phyloP scores from a whole-genome alignment of 2,113 vertebrate species.

The Rhynchomys soricoides region DNA sequence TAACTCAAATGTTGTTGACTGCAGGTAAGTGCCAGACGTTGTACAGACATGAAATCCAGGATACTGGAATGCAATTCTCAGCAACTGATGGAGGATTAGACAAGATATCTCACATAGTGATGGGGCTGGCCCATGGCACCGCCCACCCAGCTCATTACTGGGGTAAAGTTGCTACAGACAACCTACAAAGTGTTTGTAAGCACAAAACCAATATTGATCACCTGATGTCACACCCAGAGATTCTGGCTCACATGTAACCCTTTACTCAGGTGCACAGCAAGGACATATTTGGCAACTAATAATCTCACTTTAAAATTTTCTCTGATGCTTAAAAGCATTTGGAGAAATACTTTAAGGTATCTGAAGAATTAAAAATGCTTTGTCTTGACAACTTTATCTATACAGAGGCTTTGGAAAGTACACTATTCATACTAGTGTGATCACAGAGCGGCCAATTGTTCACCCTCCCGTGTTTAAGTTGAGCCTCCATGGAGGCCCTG shows the following conservation, averaged over 20 bases:
- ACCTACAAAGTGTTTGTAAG: background rate
- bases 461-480: background rate
- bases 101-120: background rate
- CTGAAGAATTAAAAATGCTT: background rate
- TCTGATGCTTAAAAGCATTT: background rate
- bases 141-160: background rate
- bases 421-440: background rate
- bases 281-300: background rate
- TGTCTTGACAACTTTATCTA: background rate
- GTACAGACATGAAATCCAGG: accelerated
- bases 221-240: background rate
- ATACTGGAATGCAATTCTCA: background rate
- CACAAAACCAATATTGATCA: background rate
- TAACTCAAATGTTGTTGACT: background rate
- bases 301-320: background rate
- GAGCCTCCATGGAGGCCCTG: background rate
- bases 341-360: constrained; percentile 29
- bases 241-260: background rate
- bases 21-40: background rate
- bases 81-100: background rate
- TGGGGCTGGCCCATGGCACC: background rate
- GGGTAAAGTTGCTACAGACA: background rate
- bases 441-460: background rate
- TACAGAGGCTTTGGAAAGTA: background rate
- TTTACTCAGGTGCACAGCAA: background rate